Evolutionary conservation across 2,797 vertebrate species (phyloP).

Genomic region (Lepilemur ruficaudatus): DNA sequence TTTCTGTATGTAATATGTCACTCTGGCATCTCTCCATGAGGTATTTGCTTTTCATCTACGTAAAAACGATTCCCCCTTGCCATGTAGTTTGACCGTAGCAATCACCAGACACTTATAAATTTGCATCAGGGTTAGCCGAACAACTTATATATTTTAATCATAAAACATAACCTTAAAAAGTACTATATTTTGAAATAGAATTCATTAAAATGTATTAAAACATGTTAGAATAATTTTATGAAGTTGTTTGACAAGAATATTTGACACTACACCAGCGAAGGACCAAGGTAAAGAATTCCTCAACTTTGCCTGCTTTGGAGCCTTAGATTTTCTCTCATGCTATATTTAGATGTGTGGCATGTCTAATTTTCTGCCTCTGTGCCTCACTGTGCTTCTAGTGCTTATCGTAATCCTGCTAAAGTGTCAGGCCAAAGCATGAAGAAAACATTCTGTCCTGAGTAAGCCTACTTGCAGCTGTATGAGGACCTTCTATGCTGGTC

Average conservation of each 20-base stretch:
- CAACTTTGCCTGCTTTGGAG: not conserved
- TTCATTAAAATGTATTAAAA: constrained; percentile 11
- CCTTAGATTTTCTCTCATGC: not conserved
- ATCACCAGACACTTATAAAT: not conserved
- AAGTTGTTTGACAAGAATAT: constrained; percentile 1
- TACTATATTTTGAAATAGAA: constrained; percentile 5
- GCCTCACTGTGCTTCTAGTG: not conserved
- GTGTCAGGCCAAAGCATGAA: not conserved
- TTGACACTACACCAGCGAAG: not conserved
- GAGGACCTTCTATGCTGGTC: not conserved
- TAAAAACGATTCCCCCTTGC: not conserved
- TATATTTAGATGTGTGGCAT: constrained; percentile 25
- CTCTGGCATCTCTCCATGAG: not conserved
- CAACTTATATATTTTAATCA: not conserved
- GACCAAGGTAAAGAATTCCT: not conserved
- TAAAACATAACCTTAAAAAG: not conserved
- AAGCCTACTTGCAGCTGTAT: not conserved
- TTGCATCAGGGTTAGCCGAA: not conserved
- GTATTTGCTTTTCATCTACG: not conserved
- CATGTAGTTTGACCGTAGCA: not conserved
- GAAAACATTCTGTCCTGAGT: not conserved
- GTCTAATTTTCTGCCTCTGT: constrained; percentile 35
- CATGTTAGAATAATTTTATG: constrained; percentile 27
- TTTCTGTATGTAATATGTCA: not conserved
- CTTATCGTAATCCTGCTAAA: not conserved